A percentile compares a stretch with the other conserved stretches of the same genome.
These are phyloP conservation scores for Nasonia giraulti DNA, from an alignment of 1,140 invertebrate genomes.

Conservation along the genomic window DNA sequence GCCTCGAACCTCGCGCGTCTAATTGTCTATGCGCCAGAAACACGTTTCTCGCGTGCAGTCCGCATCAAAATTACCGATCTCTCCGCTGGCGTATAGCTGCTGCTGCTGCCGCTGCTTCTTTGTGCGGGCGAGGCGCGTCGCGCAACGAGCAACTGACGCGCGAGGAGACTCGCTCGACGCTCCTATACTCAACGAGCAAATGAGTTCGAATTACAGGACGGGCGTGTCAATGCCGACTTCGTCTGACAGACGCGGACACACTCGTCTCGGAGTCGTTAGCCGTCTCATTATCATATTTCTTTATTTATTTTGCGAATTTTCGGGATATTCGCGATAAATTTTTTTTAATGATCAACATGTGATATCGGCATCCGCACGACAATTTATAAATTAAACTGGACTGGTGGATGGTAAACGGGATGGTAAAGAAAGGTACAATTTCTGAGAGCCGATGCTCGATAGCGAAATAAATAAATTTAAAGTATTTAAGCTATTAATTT, in stretches of 20 bases:
- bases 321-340: not conserved
- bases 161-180: conserved; percentile 57
- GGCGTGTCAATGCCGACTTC: conserved; percentile 69
- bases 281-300: conserved; percentile 27
- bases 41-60: conserved; percentile 67
- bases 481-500: too few species aligned
- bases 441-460: too few species aligned
- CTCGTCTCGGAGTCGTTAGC: not conserved
- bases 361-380: not conserved
- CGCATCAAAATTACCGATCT: conserved; percentile 65
- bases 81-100: conserved; percentile 1
- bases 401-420: too few species aligned
- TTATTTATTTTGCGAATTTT: conserved; percentile 1
- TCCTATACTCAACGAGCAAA: conserved; percentile 66
- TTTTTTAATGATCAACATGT: not conserved
- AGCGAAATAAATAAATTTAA: too few species aligned
- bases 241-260: conserved; percentile 6
- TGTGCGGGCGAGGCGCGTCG: conserved; percentile 46
- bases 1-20: conserved; percentile 47
- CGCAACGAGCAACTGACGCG: not conserved
- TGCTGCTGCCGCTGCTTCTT: conserved; percentile 48
- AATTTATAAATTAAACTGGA: not conserved
- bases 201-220: conserved; percentile 69
- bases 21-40: conserved; percentile 61
- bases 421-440: too few species aligned